Conservation (phyloP, 2,797 vertebrate genomes). For the Luscinia luscinia region DNA sequence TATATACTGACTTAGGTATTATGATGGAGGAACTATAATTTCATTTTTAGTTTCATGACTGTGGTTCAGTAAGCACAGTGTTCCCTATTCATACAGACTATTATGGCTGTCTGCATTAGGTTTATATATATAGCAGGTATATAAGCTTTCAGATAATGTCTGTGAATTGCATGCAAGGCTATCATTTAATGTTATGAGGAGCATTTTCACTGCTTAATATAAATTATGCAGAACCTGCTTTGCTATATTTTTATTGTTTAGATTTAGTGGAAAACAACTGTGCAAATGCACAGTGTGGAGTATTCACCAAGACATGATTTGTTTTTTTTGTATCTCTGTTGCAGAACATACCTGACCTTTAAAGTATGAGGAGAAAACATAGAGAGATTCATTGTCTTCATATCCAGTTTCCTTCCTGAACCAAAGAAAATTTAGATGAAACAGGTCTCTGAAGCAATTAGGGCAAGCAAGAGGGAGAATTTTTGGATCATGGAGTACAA, state of each 20-base stretch:
- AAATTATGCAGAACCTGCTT: neutral
- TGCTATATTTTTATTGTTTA: neutral
- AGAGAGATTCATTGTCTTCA: neutral
- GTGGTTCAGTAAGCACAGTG: constrained; percentile 32
- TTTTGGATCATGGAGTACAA: neutral
- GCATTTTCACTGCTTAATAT: constrained; percentile 6
- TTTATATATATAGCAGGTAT: constrained; percentile 47
- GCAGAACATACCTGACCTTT: neutral
- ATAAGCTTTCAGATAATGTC: constrained; percentile 46
- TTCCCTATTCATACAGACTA: constrained; percentile 40
- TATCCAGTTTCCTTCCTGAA: neutral
- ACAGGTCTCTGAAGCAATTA: neutral
- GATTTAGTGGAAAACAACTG: neutral
- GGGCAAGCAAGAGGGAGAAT: neutral
- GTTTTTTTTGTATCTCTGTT: neutral
- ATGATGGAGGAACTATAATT: constrained; percentile 27
- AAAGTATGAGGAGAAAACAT: neutral
- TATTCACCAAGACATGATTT: neutral
- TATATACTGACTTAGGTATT: constrained; percentile 21
- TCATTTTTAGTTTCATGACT: constrained; percentile 37
- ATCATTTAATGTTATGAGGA: constrained; percentile 32
- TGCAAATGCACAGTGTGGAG: neutral
- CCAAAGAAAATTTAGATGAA: neutral
- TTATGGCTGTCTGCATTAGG: constrained; percentile 43
- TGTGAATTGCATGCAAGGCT: neutral